Base-by-base conservation (phyloP, 2,888 invertebrate genomes). In the Caradrina clavipalpis region DNA sequence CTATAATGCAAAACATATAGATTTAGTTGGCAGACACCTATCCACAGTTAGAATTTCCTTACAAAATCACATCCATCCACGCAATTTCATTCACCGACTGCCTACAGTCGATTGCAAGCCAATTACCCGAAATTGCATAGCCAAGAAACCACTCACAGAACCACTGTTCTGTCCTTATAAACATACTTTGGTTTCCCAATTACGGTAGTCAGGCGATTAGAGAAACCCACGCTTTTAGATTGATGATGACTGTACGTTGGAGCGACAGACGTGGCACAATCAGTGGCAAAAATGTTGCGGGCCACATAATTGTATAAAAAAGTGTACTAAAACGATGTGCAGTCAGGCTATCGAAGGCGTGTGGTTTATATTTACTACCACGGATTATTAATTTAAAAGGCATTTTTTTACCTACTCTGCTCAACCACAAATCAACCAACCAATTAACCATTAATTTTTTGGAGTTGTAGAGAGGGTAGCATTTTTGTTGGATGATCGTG, bases 191-290 rank as follows among this genome's bases (percentile, higher is more conserved):
- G 31, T 69, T 75, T 61, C 54, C 76, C 57, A 75, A 75, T 69
- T 58, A 63, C 62, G 53, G 59, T 57, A 3, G 39, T 51, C 13
- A 58, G 19, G 11, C 45, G 39, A 60, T 61, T 42, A 53, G n/a
- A 63, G 51, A 78, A 80, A 80, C 80, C 80, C 80, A 75, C 59
- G 42, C 2, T 35, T 50, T 66, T 21, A 49, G 17, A 50, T 42
- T 22, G 1, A 17, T 31, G 49, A 53, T 78, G 74, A 73, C 58
- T 58, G n/a, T 39, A 31, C 17, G 4, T 4, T 6, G 1, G n/a
- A 65, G 50, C 54, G 49, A 56, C 71, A 75, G 21, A 72, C n/a
- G 45, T 21, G 26, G 4, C 45, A 19, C 11, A 4, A 21, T 31
- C 21, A 11, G 22, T 35, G 26, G 19, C 2, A 11, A 21, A 45